Base-by-base conservation (phyloP, 1,140 invertebrate genomes). In the Trichoplusia ni region DNA sequence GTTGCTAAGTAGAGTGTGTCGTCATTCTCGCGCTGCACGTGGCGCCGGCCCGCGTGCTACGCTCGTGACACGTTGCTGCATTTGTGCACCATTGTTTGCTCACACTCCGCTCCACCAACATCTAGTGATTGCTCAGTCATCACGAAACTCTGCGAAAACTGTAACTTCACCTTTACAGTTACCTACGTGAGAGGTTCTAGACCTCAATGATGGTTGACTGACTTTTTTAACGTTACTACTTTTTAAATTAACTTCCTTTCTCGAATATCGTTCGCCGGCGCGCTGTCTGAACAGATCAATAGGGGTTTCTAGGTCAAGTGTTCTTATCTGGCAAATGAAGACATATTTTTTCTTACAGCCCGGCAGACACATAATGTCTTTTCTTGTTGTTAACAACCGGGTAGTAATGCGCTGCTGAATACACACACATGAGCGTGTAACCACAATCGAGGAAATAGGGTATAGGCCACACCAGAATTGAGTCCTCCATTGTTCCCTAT, bases 1-100 rank as follows among this genome's bases (percentile, higher is more conserved):
- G 73, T 70, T 66, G 69, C 63, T 67, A 76, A 83, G 67, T 77
- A 81, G 76, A 79, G 64, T 85, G 72, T 79, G 73, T 80, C 78
- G 77, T 77, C 70, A 74, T 71, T 66, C 53, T 67, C 27, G 59
- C 44, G 65, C 33, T 49, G 68, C 77, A 79, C 77, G 70, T 82
- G 77, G 64, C 47, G 37, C 31, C 31, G 13, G 16, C n/a, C 67
- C 47, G 66, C 64, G 61, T 46, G 61, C 54, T 44, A 38, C 31
- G 42, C 33, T 56, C 27, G 44, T 58, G 53, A 64, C 49, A 67
- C 40, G 44, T 69, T 68, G 31, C 49, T 58, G 35, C 59, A 64
- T 67, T 68, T 49, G 53, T 69, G 44, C 49, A 42, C 59, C 44
- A 63, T 60, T 58, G 65, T 63, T 40, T 58, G 58, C 35, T 13